Base-by-base conservation (phyloP, 2,113 vertebrate genomes). In the Nothoprocta pentlandii region DNA sequence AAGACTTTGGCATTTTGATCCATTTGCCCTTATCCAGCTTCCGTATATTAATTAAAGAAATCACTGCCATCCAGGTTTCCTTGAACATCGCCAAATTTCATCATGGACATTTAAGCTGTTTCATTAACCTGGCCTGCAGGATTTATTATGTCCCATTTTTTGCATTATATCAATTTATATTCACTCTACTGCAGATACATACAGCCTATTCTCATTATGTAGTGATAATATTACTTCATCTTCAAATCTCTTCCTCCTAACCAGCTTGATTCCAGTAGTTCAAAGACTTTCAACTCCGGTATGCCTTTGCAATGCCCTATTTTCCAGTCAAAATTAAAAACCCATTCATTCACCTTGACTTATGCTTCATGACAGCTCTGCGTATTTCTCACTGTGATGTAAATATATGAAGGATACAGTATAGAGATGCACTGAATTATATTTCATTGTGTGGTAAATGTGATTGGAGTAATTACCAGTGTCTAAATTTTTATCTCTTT, bases 271-370 rank as follows among this genome's bases (percentile, higher is more conserved):
- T 86, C 8, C 34, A 73, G 7, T 76, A 80, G 36, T 94, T 94
- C 58, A 73, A 93, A 85, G 54, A 15, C 14, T 71, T 91, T 90
- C 61, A 84, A 14, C 80, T 91, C 14, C 73, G 36, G 14, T 12
- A 62, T 91, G 79, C 42, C 93, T 96, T 97, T 97, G 81, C 42
- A 88, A 62, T 93, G 90, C 63, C 93, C 95, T 83, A 85, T 95
- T 97, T 97, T 95, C 91, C 71, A 88, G 78, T 90, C 47, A 94
- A 97, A 98, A 97, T 98, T 97, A 97, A 97, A 98, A 94, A 8
- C 53, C 78, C 87, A 95, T 97, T 98, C 1, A 14, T 97, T 98
- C 94, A 96, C 85, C 96, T 94, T 97, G 95, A 96, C 89, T 97
- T 97, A 94, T 70, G 80, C 62, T 96, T 95, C 93, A 76, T 95